phyloP scores from a whole-genome alignment of 1,140 invertebrate species.

The Zaprionus kolodkinae region DNA sequence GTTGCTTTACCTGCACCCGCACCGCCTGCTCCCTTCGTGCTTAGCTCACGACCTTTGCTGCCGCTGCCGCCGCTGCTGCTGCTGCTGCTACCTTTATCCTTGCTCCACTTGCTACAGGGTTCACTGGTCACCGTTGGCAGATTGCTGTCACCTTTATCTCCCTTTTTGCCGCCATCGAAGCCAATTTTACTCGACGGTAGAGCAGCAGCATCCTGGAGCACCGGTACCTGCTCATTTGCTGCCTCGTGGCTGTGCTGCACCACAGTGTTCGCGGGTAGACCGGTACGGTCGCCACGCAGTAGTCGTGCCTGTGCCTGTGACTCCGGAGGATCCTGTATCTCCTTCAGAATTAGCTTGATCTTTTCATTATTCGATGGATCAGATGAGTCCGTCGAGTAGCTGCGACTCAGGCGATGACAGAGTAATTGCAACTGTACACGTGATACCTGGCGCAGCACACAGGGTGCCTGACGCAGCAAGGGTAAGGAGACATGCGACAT shows the following conservation, averaged over 20 bases:
- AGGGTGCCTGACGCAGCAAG: not conserved
- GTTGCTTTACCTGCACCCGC: not conserved
- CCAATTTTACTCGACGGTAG: not conserved
- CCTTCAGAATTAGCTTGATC: not conserved
- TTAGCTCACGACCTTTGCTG: not conserved
- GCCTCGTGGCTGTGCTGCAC: not conserved
- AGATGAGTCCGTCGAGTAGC: not conserved
- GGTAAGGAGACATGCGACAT: not conserved
- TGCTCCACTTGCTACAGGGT: not conserved
- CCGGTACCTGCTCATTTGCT: not conserved
- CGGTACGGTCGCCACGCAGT: not conserved
- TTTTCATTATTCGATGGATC: not conserved
- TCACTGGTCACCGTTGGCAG: not conserved
- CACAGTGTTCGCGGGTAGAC: not conserved
- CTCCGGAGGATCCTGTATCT: not conserved
- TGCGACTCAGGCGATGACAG: not conserved
- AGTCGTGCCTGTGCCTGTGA: not conserved
- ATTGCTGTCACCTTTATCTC: not conserved
- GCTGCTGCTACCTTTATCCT: not conserved
- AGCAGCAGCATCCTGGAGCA: too few species aligned
- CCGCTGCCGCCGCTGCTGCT: not conserved
- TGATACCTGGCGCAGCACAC: not conserved
- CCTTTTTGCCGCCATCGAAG: not conserved
- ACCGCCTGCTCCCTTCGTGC: not conserved
- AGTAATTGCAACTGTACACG: not conserved